Conservation (phyloP, 2,797 vertebrate genomes). For the Furcifer pardalis region DNA sequence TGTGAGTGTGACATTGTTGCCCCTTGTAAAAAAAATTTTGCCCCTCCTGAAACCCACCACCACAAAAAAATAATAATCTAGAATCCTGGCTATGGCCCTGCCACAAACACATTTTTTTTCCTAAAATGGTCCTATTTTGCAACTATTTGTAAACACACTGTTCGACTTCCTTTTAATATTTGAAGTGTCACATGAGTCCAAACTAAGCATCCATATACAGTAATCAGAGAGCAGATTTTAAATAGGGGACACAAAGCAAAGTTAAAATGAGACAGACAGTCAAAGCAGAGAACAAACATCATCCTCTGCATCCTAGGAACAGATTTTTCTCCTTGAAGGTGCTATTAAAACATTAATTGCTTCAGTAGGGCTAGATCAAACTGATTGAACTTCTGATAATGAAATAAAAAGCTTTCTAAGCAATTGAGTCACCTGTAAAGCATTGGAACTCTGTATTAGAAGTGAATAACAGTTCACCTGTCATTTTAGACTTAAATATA, state of each 20-base stretch:
- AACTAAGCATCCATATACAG: neutral
- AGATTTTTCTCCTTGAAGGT: slow-evolving; percentile 31
- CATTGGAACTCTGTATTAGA: neutral
- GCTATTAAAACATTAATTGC: slow-evolving; percentile 53
- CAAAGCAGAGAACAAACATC: slow-evolving; percentile 59
- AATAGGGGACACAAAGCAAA: slow-evolving; percentile 56
- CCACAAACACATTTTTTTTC: no score
- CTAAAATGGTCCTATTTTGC: no score
- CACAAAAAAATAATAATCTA: no score
- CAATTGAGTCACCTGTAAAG: neutral
- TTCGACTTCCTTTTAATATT: no score
- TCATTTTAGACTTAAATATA: neutral
- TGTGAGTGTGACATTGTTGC: no score
- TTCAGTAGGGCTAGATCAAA: slow-evolving; percentile 49
- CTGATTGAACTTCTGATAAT: slow-evolving; percentile 37
- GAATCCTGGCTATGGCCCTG: no score
- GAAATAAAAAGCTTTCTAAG: slow-evolving; percentile 42
- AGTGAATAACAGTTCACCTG: neutral
- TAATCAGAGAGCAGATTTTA: slow-evolving; percentile 45
- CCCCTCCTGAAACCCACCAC: no score
- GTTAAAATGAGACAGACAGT: slow-evolving; percentile 60
- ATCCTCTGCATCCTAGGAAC: slow-evolving; percentile 71
- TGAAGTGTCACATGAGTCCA: no score
- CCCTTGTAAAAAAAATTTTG: no score
- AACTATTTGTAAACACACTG: no score